Conservation (phyloP, 2,797 vertebrate genomes). For the Echeneis naucrates region DNA sequence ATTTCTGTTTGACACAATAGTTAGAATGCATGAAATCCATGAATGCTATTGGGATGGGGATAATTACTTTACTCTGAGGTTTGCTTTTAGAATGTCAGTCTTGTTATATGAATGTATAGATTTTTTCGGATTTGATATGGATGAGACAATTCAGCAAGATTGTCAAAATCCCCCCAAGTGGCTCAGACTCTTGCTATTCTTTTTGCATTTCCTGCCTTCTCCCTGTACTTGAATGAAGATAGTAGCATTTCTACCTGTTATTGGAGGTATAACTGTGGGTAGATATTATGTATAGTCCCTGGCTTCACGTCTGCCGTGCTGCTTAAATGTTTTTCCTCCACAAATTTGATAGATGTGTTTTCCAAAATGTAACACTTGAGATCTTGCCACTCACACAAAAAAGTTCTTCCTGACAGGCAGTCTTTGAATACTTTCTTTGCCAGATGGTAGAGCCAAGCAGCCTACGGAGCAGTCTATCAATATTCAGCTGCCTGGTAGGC, state of each 20-base stretch:
- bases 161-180: constrained; percentile 18
- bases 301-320: constrained; percentile 21
- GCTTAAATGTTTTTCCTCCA: constrained; percentile 25
- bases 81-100: constrained; percentile 25
- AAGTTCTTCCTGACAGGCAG: constrained; percentile 10
- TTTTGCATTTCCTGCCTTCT: constrained; percentile 19
- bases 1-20: constrained; percentile 41
- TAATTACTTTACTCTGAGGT: constrained; percentile 35
- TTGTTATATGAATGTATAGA: constrained; percentile 18
- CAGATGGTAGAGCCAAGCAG: constrained; percentile 41
- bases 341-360: constrained; percentile 37
- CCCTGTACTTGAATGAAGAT: constrained; percentile 32
- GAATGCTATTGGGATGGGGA: constrained; percentile 39
- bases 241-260: constrained; percentile 9
- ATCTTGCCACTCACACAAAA: background rate
- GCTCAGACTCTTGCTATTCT: constrained; percentile 29
- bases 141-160: constrained; percentile 32
- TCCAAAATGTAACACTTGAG: constrained; percentile 14
- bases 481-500: constrained; percentile 20
- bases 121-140: constrained; percentile 32
- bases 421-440: constrained; percentile 13
- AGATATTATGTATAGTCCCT: constrained; percentile 28
- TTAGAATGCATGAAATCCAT: constrained; percentile 45
- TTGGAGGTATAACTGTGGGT: constrained; percentile 22
- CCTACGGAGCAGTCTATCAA: constrained; percentile 34